Evolutionary conservation across 1,140 invertebrate genomes (phyloP), one percentile per base, ranked within the genome.

Genomic region (Drosophila subpulchrella): DNA sequence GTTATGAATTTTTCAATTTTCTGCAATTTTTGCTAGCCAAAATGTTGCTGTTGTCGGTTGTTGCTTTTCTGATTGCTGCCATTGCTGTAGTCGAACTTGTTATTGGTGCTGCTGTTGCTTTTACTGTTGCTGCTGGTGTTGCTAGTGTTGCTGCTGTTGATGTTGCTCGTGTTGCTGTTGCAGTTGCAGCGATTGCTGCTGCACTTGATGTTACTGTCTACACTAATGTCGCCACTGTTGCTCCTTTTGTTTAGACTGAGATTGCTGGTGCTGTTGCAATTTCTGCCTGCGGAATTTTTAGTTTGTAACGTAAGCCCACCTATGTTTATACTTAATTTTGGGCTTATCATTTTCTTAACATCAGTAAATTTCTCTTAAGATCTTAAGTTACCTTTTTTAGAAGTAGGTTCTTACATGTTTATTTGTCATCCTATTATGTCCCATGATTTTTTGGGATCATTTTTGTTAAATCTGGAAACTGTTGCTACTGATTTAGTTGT

Each of bases 1-100:
- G 53, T 75, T 75, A 75, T 75, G 73, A 75, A 75, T 75, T 75
- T 75, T 75, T 75, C 73, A 75, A 75, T 75, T 75, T 61, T 60
- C 57, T 58, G 61, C 60, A 48, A 71, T 71, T 68, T 68, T 74
- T 38, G 55, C n/a, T 70, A 24, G 15, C 42, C 34, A 47, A 47
- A 34, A 34, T 54, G 59, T 32, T 46, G 44, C 42, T 54, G 41
- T 34, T 57, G 68, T 41, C n/a, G 42, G 36, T 67, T 76, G 63
- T 65, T 65, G 73, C 36, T 36, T 39, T 8, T 51, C 42, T 55
- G 41, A 30, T 71, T 53, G 50, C 30, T 42, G 47, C 46, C 20
- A 17, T 27, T 42, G 59, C 46, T 62, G 27, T 38, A 57, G 39
- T 50, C 30, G 42, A 15, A 17, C n/a, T 44, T 11, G 44, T 17